Evolutionary conservation across 2,888 invertebrate genomes (phyloP).

Genomic region (Oegoconia quadripuncta): DNA sequence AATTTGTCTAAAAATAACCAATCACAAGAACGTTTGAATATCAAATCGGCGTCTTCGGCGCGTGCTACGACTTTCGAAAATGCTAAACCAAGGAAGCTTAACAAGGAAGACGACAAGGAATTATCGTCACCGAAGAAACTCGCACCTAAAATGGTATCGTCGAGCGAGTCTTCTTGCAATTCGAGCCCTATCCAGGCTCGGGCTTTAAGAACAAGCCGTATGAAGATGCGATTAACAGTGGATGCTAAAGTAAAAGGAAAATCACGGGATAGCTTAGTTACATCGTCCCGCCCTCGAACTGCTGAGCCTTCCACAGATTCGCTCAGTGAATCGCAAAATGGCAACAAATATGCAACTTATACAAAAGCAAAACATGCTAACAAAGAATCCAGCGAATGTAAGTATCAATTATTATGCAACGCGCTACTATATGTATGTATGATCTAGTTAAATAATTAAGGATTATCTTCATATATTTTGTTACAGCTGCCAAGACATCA

Average conservation of each 20-base stretch:
- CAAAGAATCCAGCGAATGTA: conserved; percentile 48
- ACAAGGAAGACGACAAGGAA: conserved; percentile 34
- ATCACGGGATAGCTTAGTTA: conserved; percentile 74
- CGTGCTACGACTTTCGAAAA: conserved; percentile 45
- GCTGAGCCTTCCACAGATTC: conserved; percentile 72
- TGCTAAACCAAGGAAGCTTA: conserved; percentile 72
- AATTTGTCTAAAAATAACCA: conserved; percentile 50
- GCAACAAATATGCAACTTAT: conserved; percentile 62
- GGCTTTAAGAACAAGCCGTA: conserved; percentile 41
- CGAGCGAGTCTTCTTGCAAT: conserved; percentile 84
- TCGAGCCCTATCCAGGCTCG: conserved; percentile 81
- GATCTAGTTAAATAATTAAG: too few relatives aligned
- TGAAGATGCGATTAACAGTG: conserved; percentile 42
- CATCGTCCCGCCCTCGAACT: conserved; percentile 60
- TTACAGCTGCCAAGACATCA: conserved; percentile 36
- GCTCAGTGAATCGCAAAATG: conserved; percentile 56
- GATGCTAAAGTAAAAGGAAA: conserved; percentile 45
- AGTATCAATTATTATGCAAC: too few relatives aligned
- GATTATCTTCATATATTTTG: conserved; percentile 4
- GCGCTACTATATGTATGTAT: too few relatives aligned
- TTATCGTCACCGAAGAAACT: conserved; percentile 50
- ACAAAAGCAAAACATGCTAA: conserved; percentile 49
- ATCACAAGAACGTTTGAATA: conserved; percentile 35
- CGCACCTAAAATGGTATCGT: conserved; percentile 72
- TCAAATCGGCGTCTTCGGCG: conserved; percentile 17